These are phyloP conservation scores for Drymodes brunneopygia DNA, from an alignment of 2,113 vertebrate species.

Conservation along the genomic window DNA sequence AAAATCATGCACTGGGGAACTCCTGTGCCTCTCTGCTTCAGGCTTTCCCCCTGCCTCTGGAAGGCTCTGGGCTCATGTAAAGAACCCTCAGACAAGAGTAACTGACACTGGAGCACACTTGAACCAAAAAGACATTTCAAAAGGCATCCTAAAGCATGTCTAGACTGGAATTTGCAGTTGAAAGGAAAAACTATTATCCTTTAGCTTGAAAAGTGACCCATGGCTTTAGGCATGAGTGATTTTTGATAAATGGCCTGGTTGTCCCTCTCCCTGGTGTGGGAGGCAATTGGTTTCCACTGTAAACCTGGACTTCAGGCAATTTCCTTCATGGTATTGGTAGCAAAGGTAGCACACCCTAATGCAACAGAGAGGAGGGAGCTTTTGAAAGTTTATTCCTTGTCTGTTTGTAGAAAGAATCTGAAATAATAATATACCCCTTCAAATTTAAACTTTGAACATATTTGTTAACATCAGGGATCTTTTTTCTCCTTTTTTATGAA, in stretches of 20 bases:
- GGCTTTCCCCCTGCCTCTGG: background rate
- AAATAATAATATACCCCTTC: background rate
- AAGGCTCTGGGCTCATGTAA: background rate
- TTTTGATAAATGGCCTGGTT: slow-evolving; percentile 45
- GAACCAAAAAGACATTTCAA: slow-evolving; percentile 21
- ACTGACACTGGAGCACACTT: slow-evolving; percentile 11
- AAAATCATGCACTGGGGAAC: accelerated
- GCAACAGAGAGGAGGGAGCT: background rate
- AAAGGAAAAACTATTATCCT: slow-evolving; percentile 58
- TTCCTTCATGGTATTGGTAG: background rate
- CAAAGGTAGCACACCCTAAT: background rate
- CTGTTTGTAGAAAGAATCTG: background rate
- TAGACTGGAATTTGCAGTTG: slow-evolving; percentile 37
- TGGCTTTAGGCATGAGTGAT: slow-evolving; percentile 55
- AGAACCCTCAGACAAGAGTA: background rate
- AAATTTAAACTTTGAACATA: background rate
- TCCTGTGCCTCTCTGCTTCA: background rate
- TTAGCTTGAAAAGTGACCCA: slow-evolving; percentile 50
- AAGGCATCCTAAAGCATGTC: slow-evolving; percentile 21
- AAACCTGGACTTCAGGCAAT: background rate
- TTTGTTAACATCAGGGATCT: background rate
- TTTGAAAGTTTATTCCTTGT: background rate
- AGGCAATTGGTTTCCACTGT: slow-evolving; percentile 25
- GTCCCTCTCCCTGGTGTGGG: background rate
- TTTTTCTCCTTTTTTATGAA: background rate